Conservation (phyloP, 2,113 vertebrate species). For the Gulo gulo region DNA sequence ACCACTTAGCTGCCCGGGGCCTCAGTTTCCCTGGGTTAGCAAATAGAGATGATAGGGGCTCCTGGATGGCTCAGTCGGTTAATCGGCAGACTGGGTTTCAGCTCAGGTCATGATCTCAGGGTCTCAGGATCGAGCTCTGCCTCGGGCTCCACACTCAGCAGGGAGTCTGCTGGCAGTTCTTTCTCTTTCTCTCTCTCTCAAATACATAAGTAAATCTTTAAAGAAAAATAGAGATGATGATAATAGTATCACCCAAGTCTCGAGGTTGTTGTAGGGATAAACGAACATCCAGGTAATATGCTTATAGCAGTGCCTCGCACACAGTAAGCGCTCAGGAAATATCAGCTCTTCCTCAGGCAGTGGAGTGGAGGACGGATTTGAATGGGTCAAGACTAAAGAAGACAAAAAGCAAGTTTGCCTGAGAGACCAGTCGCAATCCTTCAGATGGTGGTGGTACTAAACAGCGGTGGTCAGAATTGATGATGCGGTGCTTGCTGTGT, state of each 20-base stretch:
- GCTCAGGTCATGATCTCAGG: too few species aligned
- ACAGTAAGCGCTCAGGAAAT: not conserved
- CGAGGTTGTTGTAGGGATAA: not conserved
- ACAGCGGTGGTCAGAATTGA: not conserved
- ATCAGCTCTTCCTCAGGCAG: not conserved
- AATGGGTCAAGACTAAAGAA: not conserved
- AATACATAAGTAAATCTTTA: not conserved
- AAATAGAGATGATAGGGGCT: not conserved
- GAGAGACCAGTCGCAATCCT: not conserved
- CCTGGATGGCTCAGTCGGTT: too few species aligned
- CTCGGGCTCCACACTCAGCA: not conserved
- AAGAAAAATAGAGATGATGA: not conserved
- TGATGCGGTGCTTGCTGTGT: not conserved
- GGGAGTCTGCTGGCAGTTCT: not conserved
- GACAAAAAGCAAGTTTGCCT: not conserved
- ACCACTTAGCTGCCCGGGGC: not conserved
- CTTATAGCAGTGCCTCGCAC: not conserved
- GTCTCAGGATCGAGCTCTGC: not conserved
- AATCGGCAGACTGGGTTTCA: too few species aligned
- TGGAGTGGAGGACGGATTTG: not conserved
- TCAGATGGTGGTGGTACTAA: not conserved
- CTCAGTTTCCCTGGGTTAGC: not conserved
- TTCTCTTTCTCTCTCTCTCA: not conserved
- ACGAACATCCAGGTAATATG: rapidly evolving
- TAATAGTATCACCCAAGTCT: not conserved